These are phyloP conservation scores for Drosophila ficusphila DNA, from an alignment of 1,140 invertebrate species.

Conservation along the genomic window DNA sequence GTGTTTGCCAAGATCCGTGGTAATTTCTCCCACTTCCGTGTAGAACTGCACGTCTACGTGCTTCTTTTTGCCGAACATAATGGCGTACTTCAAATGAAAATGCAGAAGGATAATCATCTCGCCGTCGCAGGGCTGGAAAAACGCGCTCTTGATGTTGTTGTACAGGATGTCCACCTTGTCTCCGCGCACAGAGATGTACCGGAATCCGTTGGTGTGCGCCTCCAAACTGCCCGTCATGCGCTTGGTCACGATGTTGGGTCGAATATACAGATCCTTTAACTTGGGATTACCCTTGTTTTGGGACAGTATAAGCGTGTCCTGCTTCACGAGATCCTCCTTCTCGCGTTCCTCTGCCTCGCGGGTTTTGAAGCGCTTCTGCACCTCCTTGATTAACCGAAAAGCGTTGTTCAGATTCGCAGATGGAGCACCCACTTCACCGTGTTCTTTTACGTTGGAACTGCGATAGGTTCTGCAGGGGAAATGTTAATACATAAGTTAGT, in stretches of 20 bases:
- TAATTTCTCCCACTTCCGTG: constrained; percentile 99
- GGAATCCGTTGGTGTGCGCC: constrained; percentile 98
- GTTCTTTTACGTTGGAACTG: constrained; percentile 98
- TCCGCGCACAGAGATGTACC: constrained; percentile 98
- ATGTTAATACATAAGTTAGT: background rate
- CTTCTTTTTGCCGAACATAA: constrained; percentile 99
- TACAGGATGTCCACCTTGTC: constrained; percentile 99
- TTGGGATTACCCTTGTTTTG: constrained; percentile 99
- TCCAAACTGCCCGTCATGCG: constrained; percentile 97
- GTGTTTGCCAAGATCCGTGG: constrained; percentile 99
- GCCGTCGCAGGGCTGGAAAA: constrained; percentile 99
- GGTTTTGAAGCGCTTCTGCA: constrained; percentile 99
- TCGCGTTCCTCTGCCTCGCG: constrained; percentile 99
- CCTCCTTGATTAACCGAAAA: constrained; percentile 99
- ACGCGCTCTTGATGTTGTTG: constrained; percentile 99
- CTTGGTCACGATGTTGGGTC: constrained; percentile 99
- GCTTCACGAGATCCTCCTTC: constrained; percentile 99
- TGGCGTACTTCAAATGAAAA: constrained; percentile 99
- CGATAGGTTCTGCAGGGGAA: constrained; percentile 93
- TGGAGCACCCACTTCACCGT: constrained; percentile 97
- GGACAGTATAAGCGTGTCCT: constrained; percentile 97
- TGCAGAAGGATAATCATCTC: constrained; percentile 99
- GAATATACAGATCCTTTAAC: constrained; percentile 98
- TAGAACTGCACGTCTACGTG: constrained; percentile 99
- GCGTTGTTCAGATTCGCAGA: constrained; percentile 98